phyloP scores from a whole-genome alignment of 2,113 vertebrate species.

The Chaenogobius annularis region DNA sequence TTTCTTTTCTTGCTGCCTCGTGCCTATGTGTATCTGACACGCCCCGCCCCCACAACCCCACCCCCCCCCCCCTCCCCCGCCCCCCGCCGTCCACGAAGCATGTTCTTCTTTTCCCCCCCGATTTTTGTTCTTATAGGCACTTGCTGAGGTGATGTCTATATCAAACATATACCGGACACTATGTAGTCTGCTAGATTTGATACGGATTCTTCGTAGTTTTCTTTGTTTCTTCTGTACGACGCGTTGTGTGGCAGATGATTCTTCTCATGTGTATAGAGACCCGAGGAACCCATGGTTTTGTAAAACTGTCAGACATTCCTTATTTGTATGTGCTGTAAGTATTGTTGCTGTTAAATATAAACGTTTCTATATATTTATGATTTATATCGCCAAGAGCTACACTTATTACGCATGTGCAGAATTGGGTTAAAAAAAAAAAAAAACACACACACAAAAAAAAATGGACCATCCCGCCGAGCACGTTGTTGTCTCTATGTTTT shows the following conservation, averaged over 20 bases:
- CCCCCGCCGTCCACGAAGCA: constrained; percentile 79
- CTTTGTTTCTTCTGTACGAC: constrained; percentile 86
- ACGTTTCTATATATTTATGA: constrained; percentile 99
- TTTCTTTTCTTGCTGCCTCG: constrained; percentile 85
- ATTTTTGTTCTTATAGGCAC: constrained; percentile 85
- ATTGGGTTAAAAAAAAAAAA: constrained; percentile 79
- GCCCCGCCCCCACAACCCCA: constrained; percentile 67
- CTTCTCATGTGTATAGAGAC: constrained; percentile 80
- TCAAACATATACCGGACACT: constrained; percentile 99
- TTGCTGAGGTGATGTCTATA: constrained; percentile 99
- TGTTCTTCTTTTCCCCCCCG: constrained; percentile 63
- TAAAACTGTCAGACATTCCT: constrained; percentile 96
- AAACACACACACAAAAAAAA: too few species aligned
- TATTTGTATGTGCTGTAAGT: constrained; percentile 99
- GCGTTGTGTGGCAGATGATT: constrained; percentile 81
- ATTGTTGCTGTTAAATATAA: constrained; percentile 98
- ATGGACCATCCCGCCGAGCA: constrained; percentile 89
- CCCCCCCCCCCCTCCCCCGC: too few species aligned
- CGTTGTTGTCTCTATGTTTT: constrained; percentile 83
- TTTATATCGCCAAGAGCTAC: constrained; percentile 93
- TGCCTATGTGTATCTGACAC: constrained; percentile 91
- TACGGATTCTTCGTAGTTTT: constrained; percentile 97
- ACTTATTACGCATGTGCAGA: constrained; percentile 88
- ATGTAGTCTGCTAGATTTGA: constrained; percentile 99
- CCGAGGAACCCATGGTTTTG: constrained; percentile 92